These are phyloP conservation scores for Heliangelus exortis DNA, from an alignment of 2,797 vertebrate genomes.

Conservation along the genomic window DNA sequence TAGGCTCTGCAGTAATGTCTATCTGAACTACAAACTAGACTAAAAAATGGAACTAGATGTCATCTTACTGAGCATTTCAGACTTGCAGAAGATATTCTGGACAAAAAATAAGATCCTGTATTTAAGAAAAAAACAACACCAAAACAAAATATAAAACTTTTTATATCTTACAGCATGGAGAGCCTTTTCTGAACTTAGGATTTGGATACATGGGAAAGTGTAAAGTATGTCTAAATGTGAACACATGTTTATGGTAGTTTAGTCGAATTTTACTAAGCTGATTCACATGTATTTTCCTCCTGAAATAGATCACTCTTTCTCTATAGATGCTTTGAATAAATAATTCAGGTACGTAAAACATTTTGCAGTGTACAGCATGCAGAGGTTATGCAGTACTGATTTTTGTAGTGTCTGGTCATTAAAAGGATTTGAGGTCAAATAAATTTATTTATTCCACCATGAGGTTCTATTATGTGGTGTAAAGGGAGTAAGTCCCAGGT, in stretches of 20 bases:
- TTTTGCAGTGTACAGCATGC: background rate
- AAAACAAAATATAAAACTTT: background rate
- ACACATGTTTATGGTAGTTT: background rate
- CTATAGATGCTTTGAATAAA: conserved; percentile 58
- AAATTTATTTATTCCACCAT: background rate
- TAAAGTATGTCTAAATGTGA: background rate
- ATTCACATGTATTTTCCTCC: conserved; percentile 34
- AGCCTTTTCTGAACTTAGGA: background rate
- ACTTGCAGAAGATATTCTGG: background rate
- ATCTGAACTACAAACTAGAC: background rate
- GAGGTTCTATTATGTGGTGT: background rate
- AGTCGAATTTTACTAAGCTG: conserved; percentile 33
- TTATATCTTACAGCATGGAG: background rate
- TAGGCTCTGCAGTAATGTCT: background rate
- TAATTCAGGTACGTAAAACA: conserved; percentile 56
- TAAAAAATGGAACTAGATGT: background rate
- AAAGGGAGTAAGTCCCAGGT: background rate
- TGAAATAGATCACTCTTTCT: conserved; percentile 39
- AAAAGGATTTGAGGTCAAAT: conserved; percentile 41
- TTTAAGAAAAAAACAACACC: background rate
- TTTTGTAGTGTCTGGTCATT: conserved; percentile 22
- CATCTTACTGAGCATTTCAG: background rate
- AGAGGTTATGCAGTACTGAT: background rate
- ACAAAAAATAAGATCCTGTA: background rate
- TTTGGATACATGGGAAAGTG: background rate